Evolutionary conservation across 2,888 invertebrate species (phyloP), one percentile per base, ranked within the genome.

Genomic region (Melolontha melolontha): DNA sequence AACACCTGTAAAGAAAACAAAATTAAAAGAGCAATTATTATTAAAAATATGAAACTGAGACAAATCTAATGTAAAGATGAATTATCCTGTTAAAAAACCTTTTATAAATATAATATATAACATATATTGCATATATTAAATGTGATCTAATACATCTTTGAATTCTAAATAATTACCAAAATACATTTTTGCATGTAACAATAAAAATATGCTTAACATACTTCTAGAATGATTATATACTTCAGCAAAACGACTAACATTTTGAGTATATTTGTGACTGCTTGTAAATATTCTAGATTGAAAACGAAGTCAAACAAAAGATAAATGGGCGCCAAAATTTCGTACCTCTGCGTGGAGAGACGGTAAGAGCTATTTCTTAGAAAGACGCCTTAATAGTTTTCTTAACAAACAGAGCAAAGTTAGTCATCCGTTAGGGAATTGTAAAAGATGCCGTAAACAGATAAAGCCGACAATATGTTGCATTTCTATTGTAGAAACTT

Each of bases 1-100:
- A 87, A 86, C 86, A 87, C 87, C 87, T 87, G 83, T 50, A 84
- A 84, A 64, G 66, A 76, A 74, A 68, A 68, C 66, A 8, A 17
- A 17, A 50, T 22, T 44, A 17, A 27, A 55, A 41, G 12, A 54
- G 41, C 11, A 55, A 12, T 41, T 22, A 16, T 44, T 27, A 34
- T 34, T 34, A 34, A 34, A 34, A 34, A 1, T 8, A 34, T 34
- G 4, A 6, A 34, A 50, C 52, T 42, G 17, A 62, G 49, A 16
- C 16, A 50, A 27, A n/a, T 17, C 42, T 11, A 29, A 52, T 41
- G 57, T 40, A 57, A 57, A 57, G 11, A 57, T 22, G 22, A 22
- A 2, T 22, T 22, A 2, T 22, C 22, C 4, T 22, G 4, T 22
- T 22, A 2, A 22, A 22, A 22, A 22, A 22, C 4, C 22, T 4